These are phyloP conservation scores for Ivindomyrus marchei DNA, from an alignment of 2,113 vertebrate species.

Conservation along the genomic window DNA sequence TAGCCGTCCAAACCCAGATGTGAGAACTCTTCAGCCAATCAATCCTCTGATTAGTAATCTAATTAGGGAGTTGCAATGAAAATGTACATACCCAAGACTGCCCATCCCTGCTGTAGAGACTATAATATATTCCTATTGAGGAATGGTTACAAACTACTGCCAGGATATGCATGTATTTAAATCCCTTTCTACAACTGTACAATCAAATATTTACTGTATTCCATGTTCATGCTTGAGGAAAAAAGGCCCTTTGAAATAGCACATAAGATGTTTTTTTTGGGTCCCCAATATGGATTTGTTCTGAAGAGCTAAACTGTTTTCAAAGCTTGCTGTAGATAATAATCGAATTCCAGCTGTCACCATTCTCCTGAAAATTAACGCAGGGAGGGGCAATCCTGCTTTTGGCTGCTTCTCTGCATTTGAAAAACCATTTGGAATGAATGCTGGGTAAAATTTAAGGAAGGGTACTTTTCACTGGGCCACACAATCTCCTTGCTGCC, in stretches of 20 bases:
- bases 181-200: not conserved
- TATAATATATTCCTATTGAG: not conserved
- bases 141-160: not conserved
- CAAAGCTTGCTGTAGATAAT: not conserved
- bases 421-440: not conserved
- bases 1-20: not conserved
- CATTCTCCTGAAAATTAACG: not conserved
- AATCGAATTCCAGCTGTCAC: not conserved
- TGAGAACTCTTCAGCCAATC: not conserved
- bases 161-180: not conserved
- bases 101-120: not conserved
- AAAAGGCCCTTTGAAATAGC: not conserved
- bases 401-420: not conserved
- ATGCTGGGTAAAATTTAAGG: not conserved
- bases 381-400: not conserved
- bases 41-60: not conserved
- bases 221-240: not conserved
- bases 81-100: not conserved
- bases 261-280: not conserved
- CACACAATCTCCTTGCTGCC: not conserved
- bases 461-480: not conserved
- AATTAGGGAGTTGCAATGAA: not conserved
- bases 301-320: not conserved
- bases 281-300: not conserved
- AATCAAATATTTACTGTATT: not conserved